These are phyloP conservation scores for Ophiothrix spiculata DNA, from an alignment of 35 echinoderm and acorn worm species.

Conservation along the genomic window DNA sequence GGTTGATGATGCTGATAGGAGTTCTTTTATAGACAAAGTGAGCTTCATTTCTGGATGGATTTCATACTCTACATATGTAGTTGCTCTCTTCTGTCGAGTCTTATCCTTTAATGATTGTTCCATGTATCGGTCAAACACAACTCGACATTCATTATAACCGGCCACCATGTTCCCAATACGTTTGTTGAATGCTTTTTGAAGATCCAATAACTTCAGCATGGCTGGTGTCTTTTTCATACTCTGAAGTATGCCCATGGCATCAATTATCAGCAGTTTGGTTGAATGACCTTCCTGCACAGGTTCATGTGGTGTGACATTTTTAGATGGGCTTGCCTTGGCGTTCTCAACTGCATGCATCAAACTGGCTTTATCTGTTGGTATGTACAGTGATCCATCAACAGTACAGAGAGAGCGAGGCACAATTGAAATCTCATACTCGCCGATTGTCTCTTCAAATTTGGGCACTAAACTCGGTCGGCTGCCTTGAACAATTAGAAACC, in stretches of 20 bases:
- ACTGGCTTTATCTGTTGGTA: too few relatives aligned
- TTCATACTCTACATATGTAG: constrained; percentile 32
- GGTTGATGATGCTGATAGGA: constrained; percentile 31
- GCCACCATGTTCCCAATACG: constrained; percentile 23
- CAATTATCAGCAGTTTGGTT: neutral
- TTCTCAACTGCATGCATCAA: neutral
- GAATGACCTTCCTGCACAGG: neutral
- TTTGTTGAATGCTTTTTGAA: constrained; percentile 26
- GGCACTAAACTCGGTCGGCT: neutral
- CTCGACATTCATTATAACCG: constrained; percentile 27
- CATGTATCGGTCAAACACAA: constrained; percentile 44
- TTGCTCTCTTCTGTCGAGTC: constrained; percentile 38
- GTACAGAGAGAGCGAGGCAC: too few relatives aligned
- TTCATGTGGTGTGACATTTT: neutral
- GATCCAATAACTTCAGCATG: constrained; percentile 25
- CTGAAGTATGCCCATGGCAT: neutral
- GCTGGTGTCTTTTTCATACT: neutral
- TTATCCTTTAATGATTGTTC: constrained; percentile 25
- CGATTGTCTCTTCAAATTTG: neutral
- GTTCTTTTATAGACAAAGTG: constrained; percentile 21
- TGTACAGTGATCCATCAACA: neutral
- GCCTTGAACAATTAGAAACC: too few relatives aligned
- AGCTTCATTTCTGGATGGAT: constrained; percentile 39
- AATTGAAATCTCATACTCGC: neutral
- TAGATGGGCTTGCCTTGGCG: neutral